Conservation (phyloP, 1,140 invertebrate species). For the Galleria mellonella region DNA sequence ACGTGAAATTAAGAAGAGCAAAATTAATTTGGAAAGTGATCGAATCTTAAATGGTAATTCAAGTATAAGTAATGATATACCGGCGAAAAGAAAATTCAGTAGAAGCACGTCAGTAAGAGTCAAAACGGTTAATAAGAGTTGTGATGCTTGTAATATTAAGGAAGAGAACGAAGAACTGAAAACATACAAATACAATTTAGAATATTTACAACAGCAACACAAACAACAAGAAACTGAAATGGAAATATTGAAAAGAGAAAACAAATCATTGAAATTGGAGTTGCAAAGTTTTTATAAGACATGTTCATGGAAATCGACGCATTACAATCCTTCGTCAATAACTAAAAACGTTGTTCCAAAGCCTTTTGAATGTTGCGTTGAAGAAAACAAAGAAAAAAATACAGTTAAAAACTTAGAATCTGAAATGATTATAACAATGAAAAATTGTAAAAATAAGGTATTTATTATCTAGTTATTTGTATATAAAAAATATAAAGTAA, state of each 20-base stretch:
- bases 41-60: too few species aligned
- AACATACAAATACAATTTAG: conserved; percentile 25
- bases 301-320: conserved; percentile 5
- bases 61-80: too few species aligned
- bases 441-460: conserved; percentile 55
- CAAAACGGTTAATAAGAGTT: conserved; percentile 21
- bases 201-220: conserved; percentile 27
- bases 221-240: conserved; percentile 36
- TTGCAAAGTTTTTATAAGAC: conserved; percentile 24
- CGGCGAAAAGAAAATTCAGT: not conserved
- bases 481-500: not conserved
- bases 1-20: too few species aligned
- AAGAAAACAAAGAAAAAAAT: conserved; percentile 13
- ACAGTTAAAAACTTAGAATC: conserved; percentile 35
- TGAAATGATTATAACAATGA: conserved; percentile 63
- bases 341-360: conserved; percentile 13
- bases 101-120: conserved; percentile 24
- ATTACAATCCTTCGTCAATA: not conserved
- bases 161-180: conserved; percentile 17
- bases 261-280: conserved; percentile 35
- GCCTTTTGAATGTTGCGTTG: conserved; percentile 24
- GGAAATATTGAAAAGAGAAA: conserved; percentile 40
- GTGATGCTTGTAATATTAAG: conserved; percentile 16
- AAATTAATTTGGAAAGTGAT: too few species aligned
- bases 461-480: not conserved